Conservation (phyloP, 2,113 vertebrate genomes). For the Petroica traversi region DNA sequence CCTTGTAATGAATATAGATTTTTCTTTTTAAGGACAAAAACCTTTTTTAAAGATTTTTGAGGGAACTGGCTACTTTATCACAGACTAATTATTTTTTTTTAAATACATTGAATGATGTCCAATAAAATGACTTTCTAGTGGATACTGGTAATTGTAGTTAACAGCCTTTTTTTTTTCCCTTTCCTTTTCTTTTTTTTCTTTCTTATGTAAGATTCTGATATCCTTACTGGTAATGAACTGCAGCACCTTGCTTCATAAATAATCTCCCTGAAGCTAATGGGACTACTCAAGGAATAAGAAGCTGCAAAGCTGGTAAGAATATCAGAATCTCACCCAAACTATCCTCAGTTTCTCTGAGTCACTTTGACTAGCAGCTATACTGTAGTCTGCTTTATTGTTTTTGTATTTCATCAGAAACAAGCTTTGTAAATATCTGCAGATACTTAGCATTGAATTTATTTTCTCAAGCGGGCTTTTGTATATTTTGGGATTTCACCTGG, state of each 20-base stretch:
- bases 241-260: constrained; percentile 26
- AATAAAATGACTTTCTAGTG: neutral
- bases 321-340: constrained; percentile 18
- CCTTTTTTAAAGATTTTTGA: neutral
- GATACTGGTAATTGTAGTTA: constrained; percentile 23
- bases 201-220: constrained; percentile 27
- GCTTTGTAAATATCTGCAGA: neutral
- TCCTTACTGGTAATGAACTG: constrained; percentile 16
- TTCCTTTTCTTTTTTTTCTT: neutral
- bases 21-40: neutral
- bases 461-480: neutral
- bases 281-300: neutral
- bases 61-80: neutral
- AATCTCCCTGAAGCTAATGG: neutral
- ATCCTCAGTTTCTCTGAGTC: neutral
- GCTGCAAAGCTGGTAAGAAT: constrained; percentile 21
- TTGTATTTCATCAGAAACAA: neutral
- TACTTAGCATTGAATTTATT: neutral
- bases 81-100: neutral
- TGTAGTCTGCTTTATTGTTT: neutral
- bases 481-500: neutral
- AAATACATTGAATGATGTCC: neutral
- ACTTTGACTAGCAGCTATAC: neutral
- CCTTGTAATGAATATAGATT: neutral
- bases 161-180: neutral